Evolutionary conservation across 2,113 vertebrate species (phyloP).

Genomic region (Stegostoma tigrinum): DNA sequence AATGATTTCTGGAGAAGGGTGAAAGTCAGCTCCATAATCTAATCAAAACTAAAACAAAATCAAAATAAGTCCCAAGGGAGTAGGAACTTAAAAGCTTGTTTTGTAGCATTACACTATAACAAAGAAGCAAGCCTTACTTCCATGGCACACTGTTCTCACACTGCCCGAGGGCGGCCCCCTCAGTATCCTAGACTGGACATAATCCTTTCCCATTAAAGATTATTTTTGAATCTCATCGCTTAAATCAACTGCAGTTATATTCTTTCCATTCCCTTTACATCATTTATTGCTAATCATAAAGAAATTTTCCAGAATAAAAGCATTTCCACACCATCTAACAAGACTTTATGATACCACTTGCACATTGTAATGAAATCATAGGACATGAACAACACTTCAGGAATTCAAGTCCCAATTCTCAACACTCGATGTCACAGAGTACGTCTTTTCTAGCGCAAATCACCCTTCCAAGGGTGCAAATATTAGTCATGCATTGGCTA

Average conservation of each 20-base stretch:
- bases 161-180: not conserved
- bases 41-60: not conserved
- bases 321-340: not conserved
- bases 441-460: not conserved
- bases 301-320: not conserved
- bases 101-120: not conserved
- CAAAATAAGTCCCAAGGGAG: not conserved
- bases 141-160: not conserved
- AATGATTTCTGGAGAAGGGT: not conserved
- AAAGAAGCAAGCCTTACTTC: not conserved
- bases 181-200: not conserved
- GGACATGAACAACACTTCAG: not conserved
- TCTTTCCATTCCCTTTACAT: not conserved
- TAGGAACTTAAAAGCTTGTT: not conserved
- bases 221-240: not conserved
- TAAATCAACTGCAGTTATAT: not conserved
- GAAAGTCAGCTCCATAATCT: not conserved
- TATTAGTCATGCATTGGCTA: not conserved
- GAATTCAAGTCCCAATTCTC: not conserved
- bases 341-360: not conserved
- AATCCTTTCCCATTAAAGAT: not conserved
- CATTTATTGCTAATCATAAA: not conserved
- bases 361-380: not conserved
- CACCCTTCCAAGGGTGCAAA: not conserved
- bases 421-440: not conserved